These are phyloP conservation scores for Dascyllus trimaculatus DNA, from an alignment of 2,113 vertebrate species.

Conservation along the genomic window DNA sequence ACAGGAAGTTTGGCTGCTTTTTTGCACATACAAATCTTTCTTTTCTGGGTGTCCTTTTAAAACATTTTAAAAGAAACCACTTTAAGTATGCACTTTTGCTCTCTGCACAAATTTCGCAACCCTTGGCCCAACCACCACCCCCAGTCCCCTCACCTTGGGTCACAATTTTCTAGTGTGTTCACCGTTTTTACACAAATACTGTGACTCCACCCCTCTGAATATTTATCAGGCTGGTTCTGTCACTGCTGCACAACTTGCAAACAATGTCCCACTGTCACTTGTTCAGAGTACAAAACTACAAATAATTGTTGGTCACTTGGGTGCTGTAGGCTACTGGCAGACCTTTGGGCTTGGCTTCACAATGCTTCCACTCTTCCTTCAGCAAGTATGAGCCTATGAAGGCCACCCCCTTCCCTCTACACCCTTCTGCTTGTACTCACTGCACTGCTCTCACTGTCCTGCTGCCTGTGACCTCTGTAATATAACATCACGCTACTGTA, in stretches of 20 bases:
- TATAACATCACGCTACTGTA: slow-evolving; percentile 64
- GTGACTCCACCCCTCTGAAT: slow-evolving; percentile 11
- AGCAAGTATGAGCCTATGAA: slow-evolving; percentile 20
- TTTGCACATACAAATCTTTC: slow-evolving; percentile 40
- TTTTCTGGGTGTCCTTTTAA: slow-evolving; percentile 42
- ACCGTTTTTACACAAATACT: neutral
- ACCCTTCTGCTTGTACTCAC: slow-evolving; percentile 67
- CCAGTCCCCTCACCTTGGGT: slow-evolving; percentile 45
- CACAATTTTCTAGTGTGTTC: slow-evolving; percentile 45
- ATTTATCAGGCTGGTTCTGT: slow-evolving; percentile 6
- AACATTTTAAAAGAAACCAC: neutral
- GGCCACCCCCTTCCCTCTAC: neutral
- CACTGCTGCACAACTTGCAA: slow-evolving; percentile 35
- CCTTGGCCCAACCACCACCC: slow-evolving; percentile 37
- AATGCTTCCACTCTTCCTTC: slow-evolving; percentile 40
- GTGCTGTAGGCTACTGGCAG: slow-evolving; percentile 22
- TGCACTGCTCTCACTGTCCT: slow-evolving; percentile 62
- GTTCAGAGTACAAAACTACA: slow-evolving; percentile 25
- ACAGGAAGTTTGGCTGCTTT: slow-evolving; percentile 82
- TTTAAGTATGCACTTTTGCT: slow-evolving; percentile 38
- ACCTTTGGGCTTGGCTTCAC: slow-evolving; percentile 42
- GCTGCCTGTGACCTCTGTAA: slow-evolving; percentile 58
- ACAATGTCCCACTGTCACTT: slow-evolving; percentile 32
- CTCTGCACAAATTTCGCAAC: slow-evolving; percentile 64
- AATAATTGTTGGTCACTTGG: slow-evolving; percentile 26